A percentile compares a stretch with the other conserved stretches of the same genome.
These are phyloP conservation scores for Tonatia bakeri DNA, from an alignment of 2,113 vertebrate species.

Conservation along the genomic window DNA sequence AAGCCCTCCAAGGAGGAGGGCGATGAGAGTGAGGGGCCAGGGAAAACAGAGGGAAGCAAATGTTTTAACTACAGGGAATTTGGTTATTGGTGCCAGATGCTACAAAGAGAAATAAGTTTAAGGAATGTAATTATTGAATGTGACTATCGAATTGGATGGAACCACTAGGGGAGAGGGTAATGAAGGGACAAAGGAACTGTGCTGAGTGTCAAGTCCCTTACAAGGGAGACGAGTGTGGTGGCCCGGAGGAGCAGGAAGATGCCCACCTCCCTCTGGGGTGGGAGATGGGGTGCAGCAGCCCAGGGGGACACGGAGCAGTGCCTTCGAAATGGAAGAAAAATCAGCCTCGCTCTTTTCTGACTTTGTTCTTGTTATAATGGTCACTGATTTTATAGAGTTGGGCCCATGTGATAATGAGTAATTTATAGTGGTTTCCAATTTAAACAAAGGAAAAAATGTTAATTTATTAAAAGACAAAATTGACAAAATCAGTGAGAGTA, in stretches of 20 bases:
- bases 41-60: background rate
- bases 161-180: background rate
- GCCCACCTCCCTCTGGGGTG: background rate
- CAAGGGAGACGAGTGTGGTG: background rate
- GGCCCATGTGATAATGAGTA: background rate
- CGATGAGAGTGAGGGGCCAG: rapidly evolving
- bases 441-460: slow-evolving; percentile 47
- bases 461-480: background rate
- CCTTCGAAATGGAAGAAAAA: background rate
- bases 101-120: background rate
- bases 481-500: background rate
- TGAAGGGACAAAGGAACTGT: background rate
- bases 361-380: background rate
- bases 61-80: background rate
- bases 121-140: background rate
- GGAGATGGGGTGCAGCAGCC: background rate
- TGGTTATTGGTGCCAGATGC: background rate
- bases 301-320: background rate
- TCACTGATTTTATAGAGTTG: background rate
- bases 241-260: background rate
- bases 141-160: background rate
- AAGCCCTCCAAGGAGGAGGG: background rate
- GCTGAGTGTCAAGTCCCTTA: background rate
- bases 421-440: background rate
- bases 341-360: background rate